Percentiles rank a stretch among this genome's conserved stretches.
These are phyloP conservation scores for Oscheius myriophilus DNA, from an alignment of 2,888 invertebrate species.

Conservation along the genomic window DNA sequence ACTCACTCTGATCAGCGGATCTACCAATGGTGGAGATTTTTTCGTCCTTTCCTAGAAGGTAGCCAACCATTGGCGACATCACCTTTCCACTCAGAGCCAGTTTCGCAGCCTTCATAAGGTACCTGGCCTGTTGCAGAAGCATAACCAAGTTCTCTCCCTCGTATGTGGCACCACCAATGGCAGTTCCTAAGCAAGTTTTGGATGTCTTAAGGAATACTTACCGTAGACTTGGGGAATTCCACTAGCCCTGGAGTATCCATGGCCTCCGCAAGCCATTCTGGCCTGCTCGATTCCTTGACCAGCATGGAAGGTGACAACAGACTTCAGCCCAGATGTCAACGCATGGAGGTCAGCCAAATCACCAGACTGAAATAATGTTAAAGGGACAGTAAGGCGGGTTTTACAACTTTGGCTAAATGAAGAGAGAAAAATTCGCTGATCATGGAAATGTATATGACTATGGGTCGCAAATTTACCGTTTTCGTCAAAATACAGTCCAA, in stretches of 20 bases:
- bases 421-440: background rate
- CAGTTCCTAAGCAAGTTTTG: constrained; percentile 60
- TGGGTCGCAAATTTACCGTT: too few species aligned
- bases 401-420: background rate
- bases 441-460: too few species aligned
- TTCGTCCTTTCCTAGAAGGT: constrained; percentile 40
- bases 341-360: constrained; percentile 82
- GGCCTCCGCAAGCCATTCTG: constrained; percentile 91
- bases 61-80: constrained; percentile 42
- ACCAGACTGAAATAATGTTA: constrained; percentile 27
- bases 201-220: background rate
- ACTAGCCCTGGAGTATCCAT: constrained; percentile 81
- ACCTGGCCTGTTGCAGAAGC: constrained; percentile 87
- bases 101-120: constrained; percentile 78
- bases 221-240: constrained; percentile 48
- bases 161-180: constrained; percentile 90
- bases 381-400: too few species aligned
- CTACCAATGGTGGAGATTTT: constrained; percentile 38
- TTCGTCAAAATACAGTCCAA: too few species aligned
- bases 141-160: constrained; percentile 97
- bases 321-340: constrained; percentile 89
- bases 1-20: constrained; percentile 14
- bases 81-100: constrained; percentile 49
- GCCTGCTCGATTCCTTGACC: constrained; percentile 81
- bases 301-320: constrained; percentile 80